Evolutionary conservation across 2,888 invertebrate species (phyloP).

Genomic region (Smittia aterrima): DNA sequence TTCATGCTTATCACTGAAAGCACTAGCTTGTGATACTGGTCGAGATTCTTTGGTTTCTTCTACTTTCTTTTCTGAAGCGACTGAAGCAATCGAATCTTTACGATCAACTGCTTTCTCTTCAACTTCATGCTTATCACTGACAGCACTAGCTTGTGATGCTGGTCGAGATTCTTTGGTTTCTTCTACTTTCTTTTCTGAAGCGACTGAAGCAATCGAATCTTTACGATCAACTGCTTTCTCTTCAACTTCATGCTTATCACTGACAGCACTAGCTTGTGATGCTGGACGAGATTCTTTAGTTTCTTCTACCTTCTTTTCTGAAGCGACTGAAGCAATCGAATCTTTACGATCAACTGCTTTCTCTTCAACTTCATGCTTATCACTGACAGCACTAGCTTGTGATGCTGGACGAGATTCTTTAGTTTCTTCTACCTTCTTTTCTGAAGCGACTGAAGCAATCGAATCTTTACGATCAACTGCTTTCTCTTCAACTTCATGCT

Average conservation of each 20-base stretch:
- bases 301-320: conserved; percentile 28
- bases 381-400: conserved; percentile 42
- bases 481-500: conserved; percentile 4
- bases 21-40: no score
- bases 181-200: conserved; percentile 6
- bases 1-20: no score
- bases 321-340: conserved; percentile 45
- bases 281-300: conserved; percentile 45
- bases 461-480: no score
- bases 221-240: neutral
- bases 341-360: conserved; percentile 46
- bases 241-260: conserved; percentile 43
- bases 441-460: no score
- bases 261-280: conserved; percentile 45
- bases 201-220: conserved; percentile 5
- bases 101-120: neutral
- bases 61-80: neutral
- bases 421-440: neutral
- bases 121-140: no score
- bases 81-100: conserved; percentile 11
- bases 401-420: conserved; percentile 42
- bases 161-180: no score
- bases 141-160: no score
- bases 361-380: conserved; percentile 25
- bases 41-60: no score